Conservation (phyloP, 2,888 invertebrate species). For the Calameuta pallipes region DNA sequence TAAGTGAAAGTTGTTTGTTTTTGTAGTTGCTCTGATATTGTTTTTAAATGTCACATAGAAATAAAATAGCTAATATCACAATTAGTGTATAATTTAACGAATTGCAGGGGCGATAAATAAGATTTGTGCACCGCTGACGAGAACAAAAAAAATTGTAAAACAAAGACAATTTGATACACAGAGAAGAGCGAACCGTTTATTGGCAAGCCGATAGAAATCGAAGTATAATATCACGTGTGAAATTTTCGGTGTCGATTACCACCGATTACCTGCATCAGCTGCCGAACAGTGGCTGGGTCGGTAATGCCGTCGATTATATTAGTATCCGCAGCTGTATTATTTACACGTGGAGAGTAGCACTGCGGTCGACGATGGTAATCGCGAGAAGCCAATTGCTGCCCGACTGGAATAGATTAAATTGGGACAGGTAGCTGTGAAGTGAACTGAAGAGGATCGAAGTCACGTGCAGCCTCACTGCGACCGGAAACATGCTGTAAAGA, state of each 20-base stretch:
- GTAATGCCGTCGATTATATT: constrained; percentile 29
- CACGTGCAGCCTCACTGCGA: constrained; percentile 52
- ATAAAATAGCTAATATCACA: neutral
- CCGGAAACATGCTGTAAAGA: constrained; percentile 55
- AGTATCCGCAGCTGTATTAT: constrained; percentile 54
- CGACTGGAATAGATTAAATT: constrained; percentile 53
- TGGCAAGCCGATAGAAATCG: neutral
- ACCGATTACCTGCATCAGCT: constrained; percentile 38
- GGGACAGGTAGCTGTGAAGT: constrained; percentile 58
- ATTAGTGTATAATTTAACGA: neutral
- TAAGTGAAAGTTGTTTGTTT: neutral
- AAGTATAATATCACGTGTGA: constrained; percentile 27
- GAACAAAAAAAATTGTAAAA: neutral
- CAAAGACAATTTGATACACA: neutral
- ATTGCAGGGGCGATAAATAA: neutral
- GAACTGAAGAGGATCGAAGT: constrained; percentile 55
- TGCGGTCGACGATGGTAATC: constrained; percentile 46
- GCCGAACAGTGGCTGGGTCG: constrained; percentile 36
- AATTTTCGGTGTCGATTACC: constrained; percentile 41
- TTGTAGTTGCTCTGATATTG: neutral
- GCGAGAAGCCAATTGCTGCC: constrained; percentile 5
- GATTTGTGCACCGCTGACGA: neutral
- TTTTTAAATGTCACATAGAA: neutral
- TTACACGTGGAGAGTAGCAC: constrained; percentile 53
- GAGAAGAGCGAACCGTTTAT: neutral